Evolutionary conservation across 2,797 vertebrate genomes (phyloP), one percentile per base, ranked within the genome.

Genomic region (Petrocephalus schoutedeni): DNA sequence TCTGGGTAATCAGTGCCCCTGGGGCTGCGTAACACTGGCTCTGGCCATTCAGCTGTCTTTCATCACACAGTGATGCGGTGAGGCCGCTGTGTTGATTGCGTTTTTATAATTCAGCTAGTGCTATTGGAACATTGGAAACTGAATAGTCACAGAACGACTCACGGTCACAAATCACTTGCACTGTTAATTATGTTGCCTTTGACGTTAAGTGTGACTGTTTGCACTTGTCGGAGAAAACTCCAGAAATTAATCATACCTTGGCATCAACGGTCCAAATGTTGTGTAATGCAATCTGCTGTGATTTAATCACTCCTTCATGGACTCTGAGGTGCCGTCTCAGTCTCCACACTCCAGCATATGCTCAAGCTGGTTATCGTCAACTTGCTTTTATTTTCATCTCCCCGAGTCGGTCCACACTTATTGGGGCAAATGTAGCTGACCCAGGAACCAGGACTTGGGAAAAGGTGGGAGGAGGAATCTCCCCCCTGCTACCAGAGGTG

Each of bases 261-360:
- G 41, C 67, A 8, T 87, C 21, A 74, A 74, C 56, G 56, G 59
- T 88, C 36, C 19, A 53, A 84, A 61, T 23, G 36, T 87, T 82
- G 80, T 54, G 80, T 12, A 88, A 85, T 54, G 49, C 57, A 56
- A 54, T 53, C 87, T 64, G 41, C 82, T 67, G 51, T 58, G 45
- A 85, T 84, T 88, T 88, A 88, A 53, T 88, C 82, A 59, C 49
- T 54, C 57, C 59, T 57, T 56, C 41, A 56, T 85, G n/a, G 77
- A 53, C 23, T 67, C 45, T 87, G 59, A 64, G 28, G n/a, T 23
- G 8, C 19, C 84, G 32, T 57, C 84, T 85, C 84, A 58, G 16
- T 57, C 32, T 77, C 57, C 28, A 21, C 57, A 49, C 56, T 51
- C 7, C 6, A 74, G 16, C 41, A 74, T 87, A 87, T 87, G 23